These are phyloP conservation scores for Hyposoter didymator DNA, from an alignment of 2,888 invertebrate species.

Conservation along the genomic window DNA sequence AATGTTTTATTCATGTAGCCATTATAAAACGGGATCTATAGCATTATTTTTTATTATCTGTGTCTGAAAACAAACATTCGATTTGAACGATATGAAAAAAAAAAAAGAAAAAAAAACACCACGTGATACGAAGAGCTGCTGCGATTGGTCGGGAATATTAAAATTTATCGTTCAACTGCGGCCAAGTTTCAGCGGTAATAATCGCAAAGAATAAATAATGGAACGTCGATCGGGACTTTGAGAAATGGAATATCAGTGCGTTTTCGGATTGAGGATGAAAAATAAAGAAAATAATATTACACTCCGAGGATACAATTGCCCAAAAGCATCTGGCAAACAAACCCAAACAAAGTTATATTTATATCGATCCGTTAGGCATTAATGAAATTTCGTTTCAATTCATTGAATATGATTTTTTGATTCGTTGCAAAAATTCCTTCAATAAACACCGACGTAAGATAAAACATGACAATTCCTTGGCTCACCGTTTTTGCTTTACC, in stretches of 20 bases:
- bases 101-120: background rate
- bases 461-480: conserved; percentile 40
- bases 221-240: conserved; percentile 21
- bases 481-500: conserved; percentile 22
- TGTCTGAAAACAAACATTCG: conserved; percentile 31
- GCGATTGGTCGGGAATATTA: conserved; percentile 56
- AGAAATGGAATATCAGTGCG: conserved; percentile 40
- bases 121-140: conserved; percentile 58
- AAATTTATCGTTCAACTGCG: conserved; percentile 64
- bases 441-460: conserved; percentile 74
- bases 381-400: conserved; percentile 79
- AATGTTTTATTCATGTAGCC: conserved; percentile 76
- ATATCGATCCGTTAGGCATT: conserved; percentile 80
- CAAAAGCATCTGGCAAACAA: conserved; percentile 70
- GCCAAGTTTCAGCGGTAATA: conserved; percentile 43
- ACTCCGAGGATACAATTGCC: conserved; percentile 74
- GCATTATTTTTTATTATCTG: conserved; percentile 75
- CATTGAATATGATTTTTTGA: conserved; percentile 70
- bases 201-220: conserved; percentile 40
- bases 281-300: conserved; percentile 44
- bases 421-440: conserved; percentile 71
- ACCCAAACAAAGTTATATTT: conserved; percentile 79
- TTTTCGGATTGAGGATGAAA: conserved; percentile 32
- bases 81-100: background rate
- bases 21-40: conserved; percentile 72